These are phyloP conservation scores for Mirza zaza DNA, from an alignment of 2,113 vertebrate genomes.

Conservation along the genomic window DNA sequence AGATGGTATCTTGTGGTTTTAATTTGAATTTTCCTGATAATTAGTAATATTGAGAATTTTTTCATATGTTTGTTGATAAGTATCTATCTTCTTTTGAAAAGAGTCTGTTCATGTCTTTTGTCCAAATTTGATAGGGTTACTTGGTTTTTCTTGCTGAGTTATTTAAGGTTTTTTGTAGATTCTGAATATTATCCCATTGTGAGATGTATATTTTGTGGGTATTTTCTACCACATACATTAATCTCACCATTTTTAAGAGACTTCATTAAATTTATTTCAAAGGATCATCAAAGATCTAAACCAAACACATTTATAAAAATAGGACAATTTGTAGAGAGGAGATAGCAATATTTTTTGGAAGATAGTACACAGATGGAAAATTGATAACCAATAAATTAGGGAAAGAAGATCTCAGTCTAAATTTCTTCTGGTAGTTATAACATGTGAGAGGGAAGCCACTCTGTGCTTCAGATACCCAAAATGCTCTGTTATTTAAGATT, in stretches of 20 bases:
- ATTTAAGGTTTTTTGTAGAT: no score
- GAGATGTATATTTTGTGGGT: no score
- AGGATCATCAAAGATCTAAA: not conserved
- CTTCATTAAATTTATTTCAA: not conserved
- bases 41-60: no score
- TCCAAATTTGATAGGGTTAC: no score
- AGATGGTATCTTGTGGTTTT: no score
- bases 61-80: no score
- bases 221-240: not conserved
- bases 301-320: not conserved
- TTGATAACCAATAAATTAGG: not conserved
- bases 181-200: no score
- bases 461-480: not conserved
- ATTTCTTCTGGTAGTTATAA: not conserved
- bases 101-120: no score
- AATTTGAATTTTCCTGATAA: no score
- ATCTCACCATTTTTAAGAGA: not conserved
- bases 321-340: not conserved
- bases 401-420: not conserved
- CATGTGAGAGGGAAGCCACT: not conserved
- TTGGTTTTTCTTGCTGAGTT: no score
- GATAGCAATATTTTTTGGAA: not conserved
- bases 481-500: not conserved
- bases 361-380: not conserved
- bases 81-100: no score